Percentiles rank a stretch among this genome's conserved stretches.
These are phyloP conservation scores for Gisinianus flammeolus DNA, from an alignment of 2,888 invertebrate species.

Conservation along the genomic window DNA sequence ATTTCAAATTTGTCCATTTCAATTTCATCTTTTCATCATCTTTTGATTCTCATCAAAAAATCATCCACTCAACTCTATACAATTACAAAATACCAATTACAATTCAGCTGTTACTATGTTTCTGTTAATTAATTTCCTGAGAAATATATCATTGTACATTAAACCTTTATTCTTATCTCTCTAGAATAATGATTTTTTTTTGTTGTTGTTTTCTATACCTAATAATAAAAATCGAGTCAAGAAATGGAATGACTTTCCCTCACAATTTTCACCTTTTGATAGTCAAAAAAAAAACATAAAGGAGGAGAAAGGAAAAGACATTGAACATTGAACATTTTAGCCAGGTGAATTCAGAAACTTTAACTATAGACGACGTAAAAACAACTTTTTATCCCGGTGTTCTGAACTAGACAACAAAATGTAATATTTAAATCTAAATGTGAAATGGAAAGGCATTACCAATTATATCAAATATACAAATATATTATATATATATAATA, in stretches of 20 bases:
- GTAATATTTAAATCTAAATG: background rate
- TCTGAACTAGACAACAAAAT: background rate
- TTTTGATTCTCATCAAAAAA: background rate
- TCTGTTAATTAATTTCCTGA: no score
- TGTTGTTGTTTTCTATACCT: no score
- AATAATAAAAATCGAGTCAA: no score
- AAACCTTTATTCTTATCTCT: no score
- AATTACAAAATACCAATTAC: no score
- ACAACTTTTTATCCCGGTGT: conserved; percentile 22
- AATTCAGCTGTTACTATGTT: no score
- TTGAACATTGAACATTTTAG: background rate
- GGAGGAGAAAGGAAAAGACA: background rate
- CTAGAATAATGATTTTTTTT: no score
- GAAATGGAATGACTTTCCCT: no score
- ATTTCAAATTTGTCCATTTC: background rate
- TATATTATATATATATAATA: background rate
- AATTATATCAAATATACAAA: background rate
- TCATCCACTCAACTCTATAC: no score
- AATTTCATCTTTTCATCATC: background rate
- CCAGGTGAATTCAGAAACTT: conserved; percentile 26
- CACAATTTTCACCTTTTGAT: background rate
- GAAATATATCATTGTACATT: no score
- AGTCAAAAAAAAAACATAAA: background rate
- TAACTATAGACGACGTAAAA: background rate
- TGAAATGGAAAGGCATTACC: background rate